These are phyloP conservation scores for Sebastes reedi DNA, from an alignment of 2,797 vertebrate species.

Conservation along the genomic window DNA sequence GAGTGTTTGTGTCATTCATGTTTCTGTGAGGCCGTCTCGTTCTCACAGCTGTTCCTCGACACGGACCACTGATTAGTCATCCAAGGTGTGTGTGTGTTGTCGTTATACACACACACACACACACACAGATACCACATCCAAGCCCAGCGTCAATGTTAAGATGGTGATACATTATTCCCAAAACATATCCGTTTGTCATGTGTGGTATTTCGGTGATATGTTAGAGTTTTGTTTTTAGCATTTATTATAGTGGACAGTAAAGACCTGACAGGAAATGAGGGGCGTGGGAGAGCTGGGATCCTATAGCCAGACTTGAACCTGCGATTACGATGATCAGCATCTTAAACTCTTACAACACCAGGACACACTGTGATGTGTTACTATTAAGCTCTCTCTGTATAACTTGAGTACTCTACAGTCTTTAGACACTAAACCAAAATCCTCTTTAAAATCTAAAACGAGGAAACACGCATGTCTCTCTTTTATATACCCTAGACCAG, in stretches of 20 bases:
- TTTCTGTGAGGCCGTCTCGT: background rate
- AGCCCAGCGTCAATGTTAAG: background rate
- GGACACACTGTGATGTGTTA: background rate
- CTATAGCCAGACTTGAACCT: background rate
- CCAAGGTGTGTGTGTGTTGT: background rate
- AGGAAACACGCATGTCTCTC: too few relatives aligned
- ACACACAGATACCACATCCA: background rate
- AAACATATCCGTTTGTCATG: background rate
- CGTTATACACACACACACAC: background rate
- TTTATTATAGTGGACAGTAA: background rate
- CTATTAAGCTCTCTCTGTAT: background rate
- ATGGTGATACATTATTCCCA: background rate
- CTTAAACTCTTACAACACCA: background rate
- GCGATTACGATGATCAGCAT: background rate
- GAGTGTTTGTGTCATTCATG: background rate
- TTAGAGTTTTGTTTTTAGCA: background rate
- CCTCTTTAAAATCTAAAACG: background rate
- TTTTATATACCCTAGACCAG: too few relatives aligned
- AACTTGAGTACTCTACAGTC: background rate
- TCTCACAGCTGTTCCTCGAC: constrained; percentile 1
- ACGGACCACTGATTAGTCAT: background rate
- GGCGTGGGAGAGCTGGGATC: background rate
- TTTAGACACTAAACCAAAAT: background rate
- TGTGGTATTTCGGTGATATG: background rate
- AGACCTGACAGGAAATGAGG: background rate